Evolutionary conservation across 2,113 vertebrate genomes (phyloP), one percentile per base, ranked within the genome.

Genomic region (Grammomys surdaster): DNA sequence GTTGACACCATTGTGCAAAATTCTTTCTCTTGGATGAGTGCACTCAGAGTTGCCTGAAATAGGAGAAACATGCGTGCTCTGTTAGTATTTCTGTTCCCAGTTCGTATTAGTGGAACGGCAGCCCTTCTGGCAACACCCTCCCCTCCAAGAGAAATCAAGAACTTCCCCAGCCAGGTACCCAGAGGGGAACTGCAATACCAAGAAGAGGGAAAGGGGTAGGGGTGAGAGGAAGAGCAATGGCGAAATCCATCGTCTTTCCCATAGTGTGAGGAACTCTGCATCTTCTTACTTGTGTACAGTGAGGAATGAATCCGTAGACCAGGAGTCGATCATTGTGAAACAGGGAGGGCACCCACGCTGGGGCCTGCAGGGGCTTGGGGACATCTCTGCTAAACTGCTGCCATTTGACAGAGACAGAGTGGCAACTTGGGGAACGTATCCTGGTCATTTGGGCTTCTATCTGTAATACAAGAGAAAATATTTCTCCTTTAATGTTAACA

Each of bases 361-460:
- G 99, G 43, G 99, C 99, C 94, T 99, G 99, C 22, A 98, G 95
- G 5, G 99, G 98, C 90, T 98, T 81, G 0, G 98, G 95, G 0
- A 97, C 96, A 13, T 91, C 86, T 1, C 69, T 92, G 95, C 97
- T 96, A 77, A 99, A 98, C 95, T 98, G 99, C 91, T 99, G 99
- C 99, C 99, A 99, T 97, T 99, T 99, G 46, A 99, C 97, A 1
- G 99, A 99, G 88, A 99, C 98, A 0, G 99, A 99, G 67, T 97
- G 99, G 98, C 99, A 99, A 96, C 98, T 98, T 0, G 99, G 98
- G 80, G 99, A 99, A 4, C 73, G 28, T 89, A 99, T 97, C 48
- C 99, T 98, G 86, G 95, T 94, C 95, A 98, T 93, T 73, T 99
- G 99, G 73, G 97, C 96, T 4, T 97, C 90, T 98, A 99, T 98